phyloP scores from a whole-genome alignment of 2,888 invertebrate genomes.

The Limnephilus rhombicus region DNA sequence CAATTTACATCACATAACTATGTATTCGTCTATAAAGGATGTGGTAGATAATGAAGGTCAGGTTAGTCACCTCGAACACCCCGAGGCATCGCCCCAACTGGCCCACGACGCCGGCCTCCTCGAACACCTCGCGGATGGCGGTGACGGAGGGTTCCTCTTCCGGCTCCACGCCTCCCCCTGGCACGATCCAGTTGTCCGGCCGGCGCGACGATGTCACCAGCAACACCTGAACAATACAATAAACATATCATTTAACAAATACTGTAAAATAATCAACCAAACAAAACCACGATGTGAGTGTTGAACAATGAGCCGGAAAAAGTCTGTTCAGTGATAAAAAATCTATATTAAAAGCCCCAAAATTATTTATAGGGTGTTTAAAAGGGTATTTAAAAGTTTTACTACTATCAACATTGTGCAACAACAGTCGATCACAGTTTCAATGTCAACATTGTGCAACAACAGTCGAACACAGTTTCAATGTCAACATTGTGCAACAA shows the following conservation, averaged over 20 bases:
- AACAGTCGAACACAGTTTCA: not conserved
- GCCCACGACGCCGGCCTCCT: slow-evolving; percentile 97
- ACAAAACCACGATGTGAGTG: not conserved
- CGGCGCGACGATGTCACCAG: slow-evolving; percentile 94
- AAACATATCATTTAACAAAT: not conserved
- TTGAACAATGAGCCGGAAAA: not conserved
- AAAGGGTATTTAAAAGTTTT: too few species aligned
- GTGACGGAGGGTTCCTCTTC: slow-evolving; percentile 94
- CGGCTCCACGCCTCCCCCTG: slow-evolving; percentile 97
- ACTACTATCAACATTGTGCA: too few species aligned
- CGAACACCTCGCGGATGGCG: slow-evolving; percentile 94
- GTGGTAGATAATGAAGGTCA: not conserved
- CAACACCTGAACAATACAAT: slow-evolving; percentile 82
- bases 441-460: too few species aligned
- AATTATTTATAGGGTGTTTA: not conserved
- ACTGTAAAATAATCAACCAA: not conserved
- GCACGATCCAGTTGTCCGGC: slow-evolving; percentile 96
- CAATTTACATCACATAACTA: too few species aligned
- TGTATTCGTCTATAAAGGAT: not conserved
- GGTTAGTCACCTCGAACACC: slow-evolving; percentile 91
- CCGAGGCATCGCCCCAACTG: slow-evolving; percentile 93
- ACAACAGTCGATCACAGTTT: too few species aligned
- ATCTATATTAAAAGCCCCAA: not conserved
- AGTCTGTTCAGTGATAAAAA: not conserved
- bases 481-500: not conserved